phyloP scores from a whole-genome alignment of 1,140 invertebrate genomes.

The Drosophila lowei region DNA sequence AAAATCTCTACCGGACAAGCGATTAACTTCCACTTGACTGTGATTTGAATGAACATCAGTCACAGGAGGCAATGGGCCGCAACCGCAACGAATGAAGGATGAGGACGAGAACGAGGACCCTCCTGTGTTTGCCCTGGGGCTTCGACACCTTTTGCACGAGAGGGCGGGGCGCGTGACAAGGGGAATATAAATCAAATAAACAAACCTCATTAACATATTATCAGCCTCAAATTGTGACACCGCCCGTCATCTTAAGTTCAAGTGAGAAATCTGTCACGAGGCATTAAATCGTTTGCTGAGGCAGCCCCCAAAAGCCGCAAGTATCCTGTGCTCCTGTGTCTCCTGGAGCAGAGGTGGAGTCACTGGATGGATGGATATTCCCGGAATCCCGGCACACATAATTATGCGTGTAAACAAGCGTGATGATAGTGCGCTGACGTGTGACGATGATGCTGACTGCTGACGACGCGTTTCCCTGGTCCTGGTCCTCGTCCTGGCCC shows the following conservation, averaged over 20 bases:
- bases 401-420: conserved; percentile 81
- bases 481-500: no score
- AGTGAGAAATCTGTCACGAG: conserved; percentile 79
- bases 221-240: conserved; percentile 72
- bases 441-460: conserved; percentile 55
- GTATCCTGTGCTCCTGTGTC: conserved; percentile 14
- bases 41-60: conserved; percentile 20
- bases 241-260: conserved; percentile 63
- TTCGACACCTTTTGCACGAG: conserved; percentile 24
- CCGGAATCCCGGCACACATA: conserved; percentile 69
- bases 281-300: conserved; percentile 70
- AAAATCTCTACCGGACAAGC: conserved; percentile 13
- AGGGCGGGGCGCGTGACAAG: conserved; percentile 37
- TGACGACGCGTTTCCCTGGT: conserved; percentile 8
- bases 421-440: conserved; percentile 78
- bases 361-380: conserved; percentile 29
- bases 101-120: not conserved
- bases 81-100: no score
- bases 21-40: conserved; percentile 45
- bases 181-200: conserved; percentile 76
- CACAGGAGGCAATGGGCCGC: no score
- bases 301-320: conserved; percentile 59
- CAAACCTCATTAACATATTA: conserved; percentile 81
- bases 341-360: conserved; percentile 2
- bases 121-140: conserved; percentile 14